Evolutionary conservation across 2,797 vertebrate genomes (phyloP).

Genomic region (Brachymystax lenok): DNA sequence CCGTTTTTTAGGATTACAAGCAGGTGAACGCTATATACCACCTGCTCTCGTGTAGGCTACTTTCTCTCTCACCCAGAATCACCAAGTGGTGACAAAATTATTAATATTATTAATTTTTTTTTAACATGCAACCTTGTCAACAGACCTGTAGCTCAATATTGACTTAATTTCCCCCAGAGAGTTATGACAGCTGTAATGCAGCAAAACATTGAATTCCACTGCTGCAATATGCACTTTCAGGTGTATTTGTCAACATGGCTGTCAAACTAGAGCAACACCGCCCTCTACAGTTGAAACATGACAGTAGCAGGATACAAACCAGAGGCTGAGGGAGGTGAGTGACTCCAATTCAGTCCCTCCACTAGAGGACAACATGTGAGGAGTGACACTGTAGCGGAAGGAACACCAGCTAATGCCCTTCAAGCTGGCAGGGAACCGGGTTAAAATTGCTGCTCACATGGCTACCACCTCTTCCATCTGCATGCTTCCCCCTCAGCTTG

Average conservation of each 20-base stretch:
- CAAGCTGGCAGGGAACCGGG: background rate
- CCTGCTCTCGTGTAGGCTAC: too few species aligned
- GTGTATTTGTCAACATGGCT: background rate
- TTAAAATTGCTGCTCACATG: background rate
- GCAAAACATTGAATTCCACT: conserved; percentile 47
- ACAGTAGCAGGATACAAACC: too few species aligned
- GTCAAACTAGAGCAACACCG: conserved; percentile 70
- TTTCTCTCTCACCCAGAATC: too few species aligned
- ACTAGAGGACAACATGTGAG: background rate
- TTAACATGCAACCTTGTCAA: background rate
- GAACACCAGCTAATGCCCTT: background rate
- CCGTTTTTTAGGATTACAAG: too few species aligned
- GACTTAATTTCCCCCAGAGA: conserved; percentile 12
- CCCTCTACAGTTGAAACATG: conserved; percentile 61
- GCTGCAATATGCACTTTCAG: conserved; percentile 37
- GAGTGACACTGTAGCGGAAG: background rate
- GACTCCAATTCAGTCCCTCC: background rate
- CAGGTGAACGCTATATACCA: too few species aligned
- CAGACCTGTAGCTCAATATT: conserved; percentile 4
- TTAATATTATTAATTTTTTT: background rate
- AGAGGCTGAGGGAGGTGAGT: too few species aligned
- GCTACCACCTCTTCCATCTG: background rate
- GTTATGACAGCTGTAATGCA: conserved; percentile 46
- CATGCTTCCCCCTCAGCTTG: background rate
- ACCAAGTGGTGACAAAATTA: too few species aligned